Base-by-base conservation (phyloP, 2,797 vertebrate species). In the Mus caroli region DNA sequence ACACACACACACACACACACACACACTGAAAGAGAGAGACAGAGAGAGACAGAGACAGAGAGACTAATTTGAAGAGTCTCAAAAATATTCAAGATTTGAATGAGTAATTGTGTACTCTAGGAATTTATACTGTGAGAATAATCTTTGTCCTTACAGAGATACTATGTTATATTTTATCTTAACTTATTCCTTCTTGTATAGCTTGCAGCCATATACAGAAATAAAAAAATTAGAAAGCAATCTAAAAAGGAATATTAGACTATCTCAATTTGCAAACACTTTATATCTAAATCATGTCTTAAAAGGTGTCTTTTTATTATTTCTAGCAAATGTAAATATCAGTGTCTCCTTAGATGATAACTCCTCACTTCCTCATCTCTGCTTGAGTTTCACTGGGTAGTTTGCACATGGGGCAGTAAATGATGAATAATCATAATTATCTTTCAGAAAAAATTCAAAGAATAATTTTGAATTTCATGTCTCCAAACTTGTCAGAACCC, bases 401-500 rank as follows among this genome's bases (percentile, higher is more conserved):
- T 52, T 85, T 71, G 77, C 31, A 24, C 28, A 77, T 56, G 71
- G 40, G 1, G 43, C 9, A 77, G 0, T 3, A 85, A 28, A 15
- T 52, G 15, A 67, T 93, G 13, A 82, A 71, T 58, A 80, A 52
- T 60, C 88, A 91, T 52, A 86, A 73, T 91, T 34, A 67, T 54
- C 6, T 80, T 7, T 4, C 14, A 77, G 1, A 83, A 90, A 24
- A 26, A 78, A 80, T 71, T 94, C 56, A 56, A 12, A 19, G 7
- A 58, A 15, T 91, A 12, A 0, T 1, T 31, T n/a, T 79, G 0
- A 24, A 76, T 76, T 56, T 96, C 10, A 76, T 37, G 24, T 92
- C 71, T 95, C 24, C 10, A 46, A 46, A 17, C 28, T 76, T 76
- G 62, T 64, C 13, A 87, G 67, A 73, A 60, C 3, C 4, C 3